These are phyloP conservation scores for Plestiodon gilberti DNA, from an alignment of 2,113 vertebrate species.

Conservation along the genomic window DNA sequence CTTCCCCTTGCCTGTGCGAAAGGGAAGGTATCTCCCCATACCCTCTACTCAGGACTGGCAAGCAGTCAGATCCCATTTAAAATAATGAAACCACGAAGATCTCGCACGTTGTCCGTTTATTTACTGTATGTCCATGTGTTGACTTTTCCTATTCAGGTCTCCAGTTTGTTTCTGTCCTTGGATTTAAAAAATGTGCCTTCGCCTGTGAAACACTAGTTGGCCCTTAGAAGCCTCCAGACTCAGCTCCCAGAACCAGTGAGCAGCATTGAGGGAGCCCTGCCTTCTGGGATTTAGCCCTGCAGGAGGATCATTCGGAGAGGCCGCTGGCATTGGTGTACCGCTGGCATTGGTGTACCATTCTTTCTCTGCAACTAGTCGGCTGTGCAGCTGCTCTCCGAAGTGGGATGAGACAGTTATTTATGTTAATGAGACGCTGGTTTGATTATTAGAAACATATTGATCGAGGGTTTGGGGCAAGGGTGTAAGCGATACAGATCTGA, in stretches of 20 bases:
- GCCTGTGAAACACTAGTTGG: slow-evolving; percentile 79
- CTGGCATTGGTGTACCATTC: too few relatives aligned
- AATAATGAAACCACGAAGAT: too few relatives aligned
- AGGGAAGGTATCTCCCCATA: background rate
- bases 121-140: too few relatives aligned
- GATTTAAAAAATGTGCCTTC: too few relatives aligned
- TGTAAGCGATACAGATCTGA: slow-evolving; percentile 70
- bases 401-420: slow-evolving; percentile 67
- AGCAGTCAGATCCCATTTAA: background rate
- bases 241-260: slow-evolving; percentile 61
- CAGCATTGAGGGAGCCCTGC: slow-evolving; percentile 48
- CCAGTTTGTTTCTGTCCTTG: slow-evolving; percentile 44
- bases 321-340: background rate
- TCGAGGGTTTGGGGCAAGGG: slow-evolving; percentile 59
- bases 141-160: slow-evolving; percentile 6
- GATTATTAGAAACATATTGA: slow-evolving; percentile 80
- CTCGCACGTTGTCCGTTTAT: too few relatives aligned
- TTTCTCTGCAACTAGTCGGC: slow-evolving; percentile 58
- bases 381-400: slow-evolving; percentile 56
- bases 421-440: slow-evolving; percentile 76
- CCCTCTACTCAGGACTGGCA: background rate
- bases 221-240: slow-evolving; percentile 76
- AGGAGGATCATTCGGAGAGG: slow-evolving; percentile 22
- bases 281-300: slow-evolving; percentile 7
- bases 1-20: background rate